These are phyloP conservation scores for Psophia crepitans DNA, from an alignment of 2,113 vertebrate genomes.

Conservation along the genomic window DNA sequence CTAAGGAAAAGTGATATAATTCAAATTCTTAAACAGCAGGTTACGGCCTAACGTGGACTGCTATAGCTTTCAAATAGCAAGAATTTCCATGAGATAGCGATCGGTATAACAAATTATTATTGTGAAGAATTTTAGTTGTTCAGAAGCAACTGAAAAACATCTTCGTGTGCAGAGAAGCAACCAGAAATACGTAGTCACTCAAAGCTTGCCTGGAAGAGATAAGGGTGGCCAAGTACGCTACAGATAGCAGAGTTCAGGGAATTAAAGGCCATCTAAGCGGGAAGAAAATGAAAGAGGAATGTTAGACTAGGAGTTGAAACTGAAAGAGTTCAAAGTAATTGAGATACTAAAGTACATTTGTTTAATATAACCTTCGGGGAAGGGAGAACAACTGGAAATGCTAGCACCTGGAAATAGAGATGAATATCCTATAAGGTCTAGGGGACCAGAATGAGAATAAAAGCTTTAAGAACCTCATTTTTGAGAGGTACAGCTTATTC, in stretches of 20 bases:
- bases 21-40: not conserved
- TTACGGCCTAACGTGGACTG: not conserved
- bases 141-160: not conserved
- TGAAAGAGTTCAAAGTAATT: not conserved
- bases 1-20: not conserved
- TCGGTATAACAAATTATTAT: not conserved
- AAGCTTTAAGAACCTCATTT: not conserved
- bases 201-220: slow-evolving; percentile 50
- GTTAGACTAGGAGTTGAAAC: not conserved
- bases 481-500: not conserved
- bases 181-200: slow-evolving; percentile 34
- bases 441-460: not conserved
- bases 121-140: not conserved
- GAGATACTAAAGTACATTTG: not conserved
- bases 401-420: not conserved
- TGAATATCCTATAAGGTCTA: not conserved
- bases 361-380: not conserved
- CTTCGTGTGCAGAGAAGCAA: not conserved
- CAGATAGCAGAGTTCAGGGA: slow-evolving; percentile 62
- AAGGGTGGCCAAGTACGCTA: slow-evolving; percentile 15
- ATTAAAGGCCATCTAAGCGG: not conserved
- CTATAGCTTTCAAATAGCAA: not conserved
- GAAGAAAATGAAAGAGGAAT: slow-evolving; percentile 38
- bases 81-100: not conserved
- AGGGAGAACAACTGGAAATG: not conserved